Evolutionary conservation across 2,888 invertebrate species (phyloP).

Genomic region (Sicus ferrugineus): DNA sequence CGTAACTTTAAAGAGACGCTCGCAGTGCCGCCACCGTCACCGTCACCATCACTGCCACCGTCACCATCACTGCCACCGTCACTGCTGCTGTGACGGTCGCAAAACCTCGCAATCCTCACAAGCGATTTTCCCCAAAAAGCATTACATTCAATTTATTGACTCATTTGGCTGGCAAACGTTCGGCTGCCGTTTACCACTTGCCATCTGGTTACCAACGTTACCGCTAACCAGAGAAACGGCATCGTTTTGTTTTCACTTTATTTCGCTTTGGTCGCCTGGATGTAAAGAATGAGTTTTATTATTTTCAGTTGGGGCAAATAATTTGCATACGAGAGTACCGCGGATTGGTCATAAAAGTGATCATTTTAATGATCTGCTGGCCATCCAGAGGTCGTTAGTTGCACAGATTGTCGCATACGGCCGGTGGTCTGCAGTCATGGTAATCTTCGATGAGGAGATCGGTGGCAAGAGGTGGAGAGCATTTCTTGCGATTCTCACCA

Average conservation of each 20-base stretch:
- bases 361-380: too few relatives aligned
- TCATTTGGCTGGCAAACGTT: not conserved
- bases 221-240: not conserved
- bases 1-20: not conserved
- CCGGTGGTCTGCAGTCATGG: too few relatives aligned
- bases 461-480: too few relatives aligned
- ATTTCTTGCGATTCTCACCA: too few relatives aligned
- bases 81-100: not conserved
- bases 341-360: not conserved
- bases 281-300: too few relatives aligned
- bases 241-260: not conserved
- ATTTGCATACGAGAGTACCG: not conserved
- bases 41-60: not conserved
- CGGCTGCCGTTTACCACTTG: not conserved
- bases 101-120: not conserved
- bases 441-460: too few relatives aligned
- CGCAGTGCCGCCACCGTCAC: not conserved
- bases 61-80: not conserved
- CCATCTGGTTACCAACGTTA: not conserved
- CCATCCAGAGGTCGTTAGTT: not conserved
- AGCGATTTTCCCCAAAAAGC: conserved; percentile 12
- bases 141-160: conserved; percentile 6
- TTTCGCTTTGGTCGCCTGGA: not conserved
- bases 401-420: not conserved
- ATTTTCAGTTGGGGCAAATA: not conserved